Evolutionary conservation across 2,888 invertebrate genomes (phyloP).

Genomic region (Thera obeliscata): DNA sequence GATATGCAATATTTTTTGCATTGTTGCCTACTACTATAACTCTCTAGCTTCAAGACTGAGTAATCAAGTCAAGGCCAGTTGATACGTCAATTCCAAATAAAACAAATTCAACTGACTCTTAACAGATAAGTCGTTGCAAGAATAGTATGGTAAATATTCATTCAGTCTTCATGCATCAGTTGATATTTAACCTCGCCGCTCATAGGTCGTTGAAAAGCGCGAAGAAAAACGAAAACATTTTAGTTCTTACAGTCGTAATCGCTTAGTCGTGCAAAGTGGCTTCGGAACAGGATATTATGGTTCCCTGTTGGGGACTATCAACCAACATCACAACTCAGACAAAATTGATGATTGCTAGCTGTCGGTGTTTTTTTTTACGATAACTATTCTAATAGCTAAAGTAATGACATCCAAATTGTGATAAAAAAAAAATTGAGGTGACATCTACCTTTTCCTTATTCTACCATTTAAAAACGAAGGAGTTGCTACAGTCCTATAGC

Average conservation of each 20-base stretch:
- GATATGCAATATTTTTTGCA: no score
- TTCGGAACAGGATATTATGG: no score
- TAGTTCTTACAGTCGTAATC: background rate
- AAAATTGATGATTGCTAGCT: background rate
- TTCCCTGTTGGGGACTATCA: no score
- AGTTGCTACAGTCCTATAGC: background rate
- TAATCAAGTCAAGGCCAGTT: background rate
- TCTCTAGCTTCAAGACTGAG: background rate
- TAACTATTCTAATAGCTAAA: no score
- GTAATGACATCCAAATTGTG: no score
- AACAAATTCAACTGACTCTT: background rate
- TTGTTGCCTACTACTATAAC: background rate
- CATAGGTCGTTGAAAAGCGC: conserved; percentile 2
- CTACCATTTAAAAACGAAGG: background rate
- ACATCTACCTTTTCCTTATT: background rate
- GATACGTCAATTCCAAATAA: conserved; percentile 9
- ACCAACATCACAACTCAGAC: background rate
- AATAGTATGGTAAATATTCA: conserved; percentile 8
- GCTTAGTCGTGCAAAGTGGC: background rate
- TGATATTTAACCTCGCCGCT: conserved; percentile 10
- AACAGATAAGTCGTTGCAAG: conserved; percentile 8
- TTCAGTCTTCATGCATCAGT: conserved; percentile 15
- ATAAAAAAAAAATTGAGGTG: no score
- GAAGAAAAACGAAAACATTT: background rate
- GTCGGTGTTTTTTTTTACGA: no score